phyloP scores from a whole-genome alignment of 2,797 vertebrate species.

The Oreortyx pictus region DNA sequence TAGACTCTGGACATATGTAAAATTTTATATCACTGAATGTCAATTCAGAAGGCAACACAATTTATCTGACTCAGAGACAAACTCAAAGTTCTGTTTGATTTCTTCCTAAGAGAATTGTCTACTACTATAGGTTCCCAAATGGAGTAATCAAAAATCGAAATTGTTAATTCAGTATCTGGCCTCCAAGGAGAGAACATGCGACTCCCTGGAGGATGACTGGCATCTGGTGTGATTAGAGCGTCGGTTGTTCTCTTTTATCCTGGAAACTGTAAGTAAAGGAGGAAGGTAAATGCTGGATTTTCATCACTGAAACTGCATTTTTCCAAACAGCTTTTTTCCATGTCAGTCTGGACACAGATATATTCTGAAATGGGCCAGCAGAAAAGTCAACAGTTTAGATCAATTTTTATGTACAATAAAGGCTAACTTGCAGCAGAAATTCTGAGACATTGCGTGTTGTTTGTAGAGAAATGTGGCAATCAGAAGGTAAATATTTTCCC shows the following conservation, averaged over 20 bases:
- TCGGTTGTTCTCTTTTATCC: background rate
- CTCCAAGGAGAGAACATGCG: background rate
- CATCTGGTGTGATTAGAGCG: background rate
- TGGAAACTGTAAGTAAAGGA: background rate
- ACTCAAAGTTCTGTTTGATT: background rate
- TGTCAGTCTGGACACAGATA: background rate
- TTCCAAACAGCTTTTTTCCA: background rate
- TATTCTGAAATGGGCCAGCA: background rate
- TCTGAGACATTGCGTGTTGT: background rate
- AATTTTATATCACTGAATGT: background rate
- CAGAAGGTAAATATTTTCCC: background rate
- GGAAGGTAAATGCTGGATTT: background rate
- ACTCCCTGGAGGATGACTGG: background rate
- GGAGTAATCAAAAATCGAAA: background rate
- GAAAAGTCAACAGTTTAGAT: background rate
- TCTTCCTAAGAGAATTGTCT: background rate
- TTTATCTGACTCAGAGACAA: background rate
- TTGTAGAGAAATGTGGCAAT: background rate
- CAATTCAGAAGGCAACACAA: background rate
- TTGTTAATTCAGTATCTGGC: background rate
- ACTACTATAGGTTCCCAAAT: background rate
- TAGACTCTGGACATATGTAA: background rate
- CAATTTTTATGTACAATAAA: background rate
- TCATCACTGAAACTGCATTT: background rate
- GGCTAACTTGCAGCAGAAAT: background rate